phyloP scores from a whole-genome alignment of 2,797 vertebrate genomes.

The Pogoniulus pusillus region DNA sequence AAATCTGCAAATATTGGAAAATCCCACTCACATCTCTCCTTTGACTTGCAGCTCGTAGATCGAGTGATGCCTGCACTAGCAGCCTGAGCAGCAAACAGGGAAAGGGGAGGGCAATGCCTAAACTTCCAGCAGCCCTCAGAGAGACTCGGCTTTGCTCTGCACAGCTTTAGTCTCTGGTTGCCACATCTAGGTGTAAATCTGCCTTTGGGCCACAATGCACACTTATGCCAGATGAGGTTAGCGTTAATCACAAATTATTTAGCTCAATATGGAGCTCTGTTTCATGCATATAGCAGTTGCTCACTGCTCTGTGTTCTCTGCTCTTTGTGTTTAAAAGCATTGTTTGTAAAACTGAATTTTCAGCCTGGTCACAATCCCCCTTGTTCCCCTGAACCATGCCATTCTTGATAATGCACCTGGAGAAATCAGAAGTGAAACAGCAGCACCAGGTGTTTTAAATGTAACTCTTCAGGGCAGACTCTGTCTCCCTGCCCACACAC shows the following conservation, averaged over 20 bases:
- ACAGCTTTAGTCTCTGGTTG: not conserved
- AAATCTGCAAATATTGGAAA: not conserved
- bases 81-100: not conserved
- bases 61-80: not conserved
- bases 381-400: not conserved
- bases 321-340: not conserved
- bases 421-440: not conserved
- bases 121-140: not conserved
- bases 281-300: not conserved
- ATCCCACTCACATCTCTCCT: not conserved
- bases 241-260: not conserved
- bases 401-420: not conserved
- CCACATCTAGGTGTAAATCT: not conserved
- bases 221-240: not conserved
- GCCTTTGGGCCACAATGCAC: not conserved
- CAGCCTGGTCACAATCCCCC: not conserved
- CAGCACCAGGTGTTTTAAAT: not conserved
- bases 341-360: not conserved
- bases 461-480: not conserved
- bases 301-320: not conserved
- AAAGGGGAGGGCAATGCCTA: not conserved
- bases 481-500: not conserved
- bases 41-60: not conserved
- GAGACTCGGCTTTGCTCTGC: not conserved
- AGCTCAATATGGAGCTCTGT: not conserved